phyloP scores from a whole-genome alignment of 2,113 vertebrate species.

The Salvelinus alpinus region DNA sequence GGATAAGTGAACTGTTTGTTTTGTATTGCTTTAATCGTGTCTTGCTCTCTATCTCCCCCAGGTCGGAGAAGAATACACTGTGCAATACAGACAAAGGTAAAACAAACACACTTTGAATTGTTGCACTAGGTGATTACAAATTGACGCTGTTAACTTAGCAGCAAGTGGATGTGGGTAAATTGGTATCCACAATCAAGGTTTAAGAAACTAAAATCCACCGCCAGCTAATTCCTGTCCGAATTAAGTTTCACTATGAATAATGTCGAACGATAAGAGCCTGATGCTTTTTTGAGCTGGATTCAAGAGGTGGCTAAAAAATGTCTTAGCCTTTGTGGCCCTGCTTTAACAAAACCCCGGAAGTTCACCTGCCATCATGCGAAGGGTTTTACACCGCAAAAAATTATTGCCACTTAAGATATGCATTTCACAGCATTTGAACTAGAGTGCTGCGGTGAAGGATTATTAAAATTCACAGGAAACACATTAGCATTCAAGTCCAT shows the following conservation, averaged over 20 bases:
- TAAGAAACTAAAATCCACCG: background rate
- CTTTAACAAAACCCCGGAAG: background rate
- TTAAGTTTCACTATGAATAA: background rate
- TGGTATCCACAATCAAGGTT: background rate
- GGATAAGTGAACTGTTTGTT: background rate
- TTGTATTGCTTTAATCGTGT: background rate
- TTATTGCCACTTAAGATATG: background rate
- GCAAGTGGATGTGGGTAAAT: background rate
- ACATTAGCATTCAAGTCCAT: slow-evolving; percentile 32
- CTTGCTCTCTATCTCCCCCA: slow-evolving; percentile 16
- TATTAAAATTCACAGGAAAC: slow-evolving; percentile 28
- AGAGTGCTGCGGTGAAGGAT: slow-evolving; percentile 23
- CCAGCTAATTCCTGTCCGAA: background rate
- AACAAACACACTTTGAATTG: background rate
- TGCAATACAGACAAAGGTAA: slow-evolving; percentile 39
- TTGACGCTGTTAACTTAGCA: background rate
- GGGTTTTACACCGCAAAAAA: background rate
- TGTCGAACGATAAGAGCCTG: background rate
- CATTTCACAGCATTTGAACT: slow-evolving; percentile 21
- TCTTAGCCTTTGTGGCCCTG: background rate
- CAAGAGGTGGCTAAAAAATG: background rate
- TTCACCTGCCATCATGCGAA: background rate
- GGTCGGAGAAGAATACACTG: slow-evolving; percentile 32
- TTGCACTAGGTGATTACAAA: background rate
- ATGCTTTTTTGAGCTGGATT: background rate